Evolutionary conservation across 2,888 invertebrate species (phyloP).

Genomic region (Oscheius onirici): DNA sequence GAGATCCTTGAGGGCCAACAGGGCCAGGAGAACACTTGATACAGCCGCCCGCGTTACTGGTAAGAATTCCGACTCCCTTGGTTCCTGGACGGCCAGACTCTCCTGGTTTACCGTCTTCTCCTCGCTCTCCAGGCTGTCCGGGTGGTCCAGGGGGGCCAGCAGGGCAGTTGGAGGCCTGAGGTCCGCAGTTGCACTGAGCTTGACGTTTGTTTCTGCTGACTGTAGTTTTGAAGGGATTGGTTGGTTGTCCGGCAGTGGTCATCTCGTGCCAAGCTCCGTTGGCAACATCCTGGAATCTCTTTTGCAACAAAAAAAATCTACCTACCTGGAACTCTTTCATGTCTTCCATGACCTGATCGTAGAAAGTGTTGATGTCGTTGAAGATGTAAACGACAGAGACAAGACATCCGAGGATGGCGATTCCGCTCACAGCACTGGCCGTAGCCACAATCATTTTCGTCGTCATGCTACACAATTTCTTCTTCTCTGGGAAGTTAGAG

Average conservation of each 20-base stretch:
- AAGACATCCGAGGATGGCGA: conserved; percentile 43
- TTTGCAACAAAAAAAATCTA: neutral
- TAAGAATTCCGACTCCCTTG: conserved; percentile 42
- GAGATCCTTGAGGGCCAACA: conserved; percentile 43
- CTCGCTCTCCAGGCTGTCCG: conserved; percentile 47
- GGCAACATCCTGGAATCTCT: conserved; percentile 14
- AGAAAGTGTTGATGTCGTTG: conserved; percentile 55
- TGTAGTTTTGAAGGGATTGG: conserved; percentile 33
- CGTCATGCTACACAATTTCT: conserved; percentile 33
- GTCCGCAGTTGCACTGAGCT: conserved; percentile 52
- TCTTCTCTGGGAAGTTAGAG: neutral
- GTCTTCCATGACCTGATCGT: conserved; percentile 47
- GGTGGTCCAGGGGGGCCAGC: conserved; percentile 55
- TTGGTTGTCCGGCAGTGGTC: conserved; percentile 35
- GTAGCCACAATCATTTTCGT: conserved; percentile 43
- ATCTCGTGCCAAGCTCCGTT: conserved; percentile 47
- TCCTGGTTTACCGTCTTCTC: conserved; percentile 42
- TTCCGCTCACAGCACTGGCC: conserved; percentile 41
- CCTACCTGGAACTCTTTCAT: conserved; percentile 41
- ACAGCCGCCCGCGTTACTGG: conserved; percentile 40
- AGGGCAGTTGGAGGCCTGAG: conserved; percentile 48
- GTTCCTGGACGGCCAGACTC: conserved; percentile 49
- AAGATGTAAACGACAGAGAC: conserved; percentile 44
- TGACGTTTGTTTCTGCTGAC: conserved; percentile 49
- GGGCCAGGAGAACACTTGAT: conserved; percentile 48